phyloP scores from a whole-genome alignment of 2,888 invertebrate genomes.

The Watsonalla cultraria region DNA sequence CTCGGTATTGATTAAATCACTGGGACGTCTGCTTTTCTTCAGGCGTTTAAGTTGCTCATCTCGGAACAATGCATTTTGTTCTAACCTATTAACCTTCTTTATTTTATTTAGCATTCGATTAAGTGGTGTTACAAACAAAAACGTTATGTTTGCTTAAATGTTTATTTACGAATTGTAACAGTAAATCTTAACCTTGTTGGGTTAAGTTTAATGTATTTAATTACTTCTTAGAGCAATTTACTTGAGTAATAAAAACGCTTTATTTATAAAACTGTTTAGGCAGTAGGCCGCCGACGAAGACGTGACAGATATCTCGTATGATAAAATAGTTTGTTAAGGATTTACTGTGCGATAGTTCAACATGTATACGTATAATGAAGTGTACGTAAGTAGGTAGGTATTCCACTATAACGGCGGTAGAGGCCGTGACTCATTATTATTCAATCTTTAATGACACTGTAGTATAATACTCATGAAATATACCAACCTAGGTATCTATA shows the following conservation, averaged over 20 bases:
- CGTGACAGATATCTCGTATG: slow-evolving; percentile 45
- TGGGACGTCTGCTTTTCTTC: too few relatives aligned
- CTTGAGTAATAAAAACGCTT: slow-evolving; percentile 31
- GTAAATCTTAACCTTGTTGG: slow-evolving; percentile 13
- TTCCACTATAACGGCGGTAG: slow-evolving; percentile 33
- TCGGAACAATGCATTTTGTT: too few relatives aligned
- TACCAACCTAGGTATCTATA: not conserved
- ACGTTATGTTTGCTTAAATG: slow-evolving; percentile 4
- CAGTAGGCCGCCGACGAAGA: slow-evolving; percentile 24
- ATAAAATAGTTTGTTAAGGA: slow-evolving; percentile 35
- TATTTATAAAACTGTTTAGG: slow-evolving; percentile 31
- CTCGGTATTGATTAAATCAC: too few relatives aligned
- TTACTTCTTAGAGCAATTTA: slow-evolving; percentile 32
- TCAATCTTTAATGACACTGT: slow-evolving; percentile 8
- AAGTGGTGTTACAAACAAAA: not conserved
- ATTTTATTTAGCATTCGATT: too few relatives aligned
- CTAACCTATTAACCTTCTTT: too few relatives aligned
- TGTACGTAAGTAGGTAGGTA: slow-evolving; percentile 5
- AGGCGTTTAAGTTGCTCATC: too few relatives aligned
- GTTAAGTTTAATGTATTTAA: slow-evolving; percentile 26
- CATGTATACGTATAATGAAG: slow-evolving; percentile 22
- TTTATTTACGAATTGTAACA: slow-evolving; percentile 11
- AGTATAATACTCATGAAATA: not conserved
- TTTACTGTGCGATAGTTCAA: slow-evolving; percentile 17
- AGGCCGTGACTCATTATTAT: slow-evolving; percentile 25